Conservation (phyloP, 2,113 vertebrate species). For the Pedetes capensis region DNA sequence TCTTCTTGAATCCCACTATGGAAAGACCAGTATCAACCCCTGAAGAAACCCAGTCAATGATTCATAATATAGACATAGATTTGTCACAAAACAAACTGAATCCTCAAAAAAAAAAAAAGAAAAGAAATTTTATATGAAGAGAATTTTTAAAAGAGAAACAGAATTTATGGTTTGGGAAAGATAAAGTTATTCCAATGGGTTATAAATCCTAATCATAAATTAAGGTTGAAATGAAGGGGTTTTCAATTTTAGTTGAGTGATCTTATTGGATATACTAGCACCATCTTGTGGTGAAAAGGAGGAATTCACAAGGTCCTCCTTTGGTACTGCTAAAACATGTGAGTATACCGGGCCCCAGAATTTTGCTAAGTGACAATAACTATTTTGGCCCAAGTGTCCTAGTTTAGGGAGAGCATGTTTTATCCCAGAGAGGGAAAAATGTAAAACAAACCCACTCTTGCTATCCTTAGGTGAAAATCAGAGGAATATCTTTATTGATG, state of each 20-base stretch:
- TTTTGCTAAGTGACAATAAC: not conserved
- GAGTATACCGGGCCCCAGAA: not conserved
- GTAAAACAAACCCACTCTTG: not conserved
- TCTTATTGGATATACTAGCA: slow-evolving; percentile 59
- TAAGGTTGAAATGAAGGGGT: not conserved
- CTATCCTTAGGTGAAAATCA: not conserved
- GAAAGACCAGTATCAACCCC: not conserved
- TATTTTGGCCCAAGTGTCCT: slow-evolving; percentile 3
- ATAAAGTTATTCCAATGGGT: slow-evolving; percentile 54
- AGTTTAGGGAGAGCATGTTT: not conserved
- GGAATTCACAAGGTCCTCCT: not conserved
- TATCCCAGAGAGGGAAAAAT: not conserved
- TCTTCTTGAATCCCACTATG: not conserved
- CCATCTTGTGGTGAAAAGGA: slow-evolving; percentile 61
- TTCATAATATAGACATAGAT: slow-evolving; percentile 20
- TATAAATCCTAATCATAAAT: slow-evolving; percentile 75
- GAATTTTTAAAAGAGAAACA: slow-evolving; percentile 61
- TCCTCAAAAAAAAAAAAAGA: not conserved
- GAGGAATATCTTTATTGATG: not conserved
- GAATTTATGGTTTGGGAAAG: slow-evolving; percentile 59
- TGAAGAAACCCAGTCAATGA: slow-evolving; percentile 43
- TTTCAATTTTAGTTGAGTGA: not conserved
- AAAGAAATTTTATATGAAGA: slow-evolving; percentile 45
- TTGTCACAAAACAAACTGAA: slow-evolving; percentile 62
- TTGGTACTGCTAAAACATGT: not conserved